Evolutionary conservation across 1,140 invertebrate genomes (phyloP), one percentile per base, ranked within the genome.

Genomic region (Drosophila repleta): DNA sequence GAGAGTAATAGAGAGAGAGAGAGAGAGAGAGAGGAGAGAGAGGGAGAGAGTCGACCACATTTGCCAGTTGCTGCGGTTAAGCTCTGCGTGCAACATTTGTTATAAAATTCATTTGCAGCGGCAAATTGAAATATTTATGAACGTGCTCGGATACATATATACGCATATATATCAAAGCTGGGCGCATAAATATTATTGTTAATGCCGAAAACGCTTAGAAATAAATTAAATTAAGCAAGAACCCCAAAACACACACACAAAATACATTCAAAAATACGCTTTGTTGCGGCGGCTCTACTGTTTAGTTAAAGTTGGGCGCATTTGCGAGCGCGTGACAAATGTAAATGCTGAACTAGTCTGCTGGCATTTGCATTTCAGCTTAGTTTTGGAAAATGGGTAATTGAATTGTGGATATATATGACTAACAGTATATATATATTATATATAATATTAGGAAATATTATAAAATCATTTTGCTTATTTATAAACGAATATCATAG

Each of bases 101-200:
- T 62, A 45, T 15, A 55, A 43, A 68, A 76, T 65, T 58, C 63
- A 76, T 73, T 63, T 46, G 29, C 18, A 51, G 24, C 35, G 46
- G 35, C 17, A 64, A 73, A 71, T 70, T 52, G 29, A 64, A 61
- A 55, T 39, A 75, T 68, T 55, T 37, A 60, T 69, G 24, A 15
- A 35, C 18, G 20, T 18, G n/a, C 18, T 20, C 39, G 15, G 1
- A 17, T 41, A 41, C 7, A 29, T 29, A 29, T 29, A 29, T 4
- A 4, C 5, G 7, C 29, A 29, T 29, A 7, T 29, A 29, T 74
- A 60, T 58, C 71, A 56, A 41, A 32, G 37, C 52, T 63, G 45
- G 7, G 11, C 46, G 35, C 53, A 67, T 67, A 74, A 76, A 76
- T 67, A 51, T 61, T 48, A 58, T 53, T 61, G 39, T 65, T 58